Base-by-base conservation (phyloP, 2,113 vertebrate species). In the Micronycteris hirsuta region DNA sequence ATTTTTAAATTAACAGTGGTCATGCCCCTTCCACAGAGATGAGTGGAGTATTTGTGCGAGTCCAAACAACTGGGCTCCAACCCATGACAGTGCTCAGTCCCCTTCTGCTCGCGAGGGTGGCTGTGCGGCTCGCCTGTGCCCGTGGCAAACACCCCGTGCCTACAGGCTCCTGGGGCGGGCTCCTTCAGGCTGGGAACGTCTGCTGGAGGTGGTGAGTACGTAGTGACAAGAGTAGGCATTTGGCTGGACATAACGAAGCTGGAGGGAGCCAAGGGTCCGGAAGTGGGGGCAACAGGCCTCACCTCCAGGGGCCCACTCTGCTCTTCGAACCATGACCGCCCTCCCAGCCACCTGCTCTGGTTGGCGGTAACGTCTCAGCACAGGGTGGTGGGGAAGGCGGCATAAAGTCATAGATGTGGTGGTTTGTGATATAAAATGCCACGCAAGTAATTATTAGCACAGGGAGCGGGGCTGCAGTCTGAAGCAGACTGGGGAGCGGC, bases 31-130 rank as follows among this genome's bases (percentile, higher is more conserved):
- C 58, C 49, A n/a, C 0, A 13, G 56, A 24, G 56, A 9, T 8
- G 14, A 47, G 86, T 4, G 31, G 24, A 54, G 33, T 58, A 20
- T 19, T 31, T 4, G 2, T 22, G 45, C 0, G 1, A 20, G 26
- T 33, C 67, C 61, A 63, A 28, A 54, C 2, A n/a, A 10, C 36
- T n/a, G 41, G 16, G 65, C 49, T 56, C 52, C 24, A 52, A 78
- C 45, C 16, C 5, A 7, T 0, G 28, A 77, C 16, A 43, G 58
- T n/a, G 19, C 8, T 81, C 5, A 11, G n/a, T n/a, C 91, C 58
- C 58, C 47, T 43, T 28, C 17, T 4, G 1, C 13, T 13, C 49
- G 3, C 0, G 0, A 61, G 31, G 19, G 31, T 6, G 19, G 20
- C 20, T 6, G 33, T 4, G 74, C 68, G 17, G 70, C n/a, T 38